Conservation (phyloP, 2,888 invertebrate species). For the Leptinotarsa peninsularis region DNA sequence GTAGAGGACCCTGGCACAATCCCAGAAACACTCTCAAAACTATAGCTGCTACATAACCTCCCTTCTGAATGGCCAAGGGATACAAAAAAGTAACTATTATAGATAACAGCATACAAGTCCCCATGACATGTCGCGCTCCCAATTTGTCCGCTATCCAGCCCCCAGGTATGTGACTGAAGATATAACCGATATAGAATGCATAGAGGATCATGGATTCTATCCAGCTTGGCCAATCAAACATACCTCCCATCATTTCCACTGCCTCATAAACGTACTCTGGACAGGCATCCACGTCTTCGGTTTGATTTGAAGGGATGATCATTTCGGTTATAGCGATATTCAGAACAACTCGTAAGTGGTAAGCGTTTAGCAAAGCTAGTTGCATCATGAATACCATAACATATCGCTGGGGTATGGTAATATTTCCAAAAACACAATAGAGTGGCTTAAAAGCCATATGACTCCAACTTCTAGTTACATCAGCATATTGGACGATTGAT, state of each 20-base stretch:
- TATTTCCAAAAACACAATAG: slow-evolving; percentile 41
- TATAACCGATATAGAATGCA: slow-evolving; percentile 88
- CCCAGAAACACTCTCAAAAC: slow-evolving; percentile 78
- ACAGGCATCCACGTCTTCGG: slow-evolving; percentile 32
- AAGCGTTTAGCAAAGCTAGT: slow-evolving; percentile 61
- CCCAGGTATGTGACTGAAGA: slow-evolving; percentile 84
- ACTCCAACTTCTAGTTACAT: background rate
- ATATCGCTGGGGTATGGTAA: slow-evolving; percentile 64
- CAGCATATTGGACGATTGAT: background rate
- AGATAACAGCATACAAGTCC: slow-evolving; percentile 82
- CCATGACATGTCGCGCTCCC: slow-evolving; percentile 86
- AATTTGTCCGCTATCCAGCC: slow-evolving; percentile 82
- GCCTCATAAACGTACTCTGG: slow-evolving; percentile 28
- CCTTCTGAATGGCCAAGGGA: slow-evolving; percentile 73
- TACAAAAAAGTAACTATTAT: slow-evolving; percentile 83
- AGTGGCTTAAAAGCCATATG: slow-evolving; percentile 42
- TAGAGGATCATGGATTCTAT: slow-evolving; percentile 82
- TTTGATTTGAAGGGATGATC: slow-evolving; percentile 48
- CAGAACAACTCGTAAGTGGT: slow-evolving; percentile 60
- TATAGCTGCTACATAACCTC: slow-evolving; percentile 76
- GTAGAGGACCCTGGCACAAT: slow-evolving; percentile 81
- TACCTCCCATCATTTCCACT: slow-evolving; percentile 35
- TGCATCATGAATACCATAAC: slow-evolving; percentile 69
- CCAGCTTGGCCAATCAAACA: slow-evolving; percentile 74
- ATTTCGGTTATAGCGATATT: slow-evolving; percentile 64